Base-by-base conservation (phyloP, 2,113 vertebrate species). In the Sturnira hondurensis region DNA sequence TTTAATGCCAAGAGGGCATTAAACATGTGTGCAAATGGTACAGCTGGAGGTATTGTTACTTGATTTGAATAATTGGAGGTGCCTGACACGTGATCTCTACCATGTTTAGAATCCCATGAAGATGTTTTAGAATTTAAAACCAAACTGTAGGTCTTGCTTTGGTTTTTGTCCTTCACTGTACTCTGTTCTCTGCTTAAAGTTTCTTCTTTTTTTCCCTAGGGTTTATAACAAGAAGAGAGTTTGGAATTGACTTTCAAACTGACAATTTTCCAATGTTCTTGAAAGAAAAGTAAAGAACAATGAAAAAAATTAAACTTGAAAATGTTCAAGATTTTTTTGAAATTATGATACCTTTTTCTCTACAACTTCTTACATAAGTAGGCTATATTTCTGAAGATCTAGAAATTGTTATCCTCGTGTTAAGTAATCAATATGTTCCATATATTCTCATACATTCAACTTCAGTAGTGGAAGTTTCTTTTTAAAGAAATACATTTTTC, bases 391-490 rank as follows among this genome's bases (percentile, higher is more conserved):
- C 71, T 8, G 67, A 43, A 89, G 86, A 19, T 36, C 3, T 86
- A 52, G 58, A 89, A 73, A 67, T 63, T 82, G 8, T 91, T 86
- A 65, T 73, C 31, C 36, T 83, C 78, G 58, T 78, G 13, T 78
- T 45, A 41, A 89, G 70, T 91, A 71, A 80, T 63, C 38, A 41
- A 33, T n/a, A 68, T 83, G 15, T 73, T 86, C 26, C 33, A 28
- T 56, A 0, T 86, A 16, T 86, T 73, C 26, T 84, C 54, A 86
- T 54, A 52, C 22, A 70, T 95, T 93, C 36, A 91, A 88, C 26
- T 77, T 73, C 85, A 88, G 83, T 89, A 96, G 83, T 47, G 77
- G 22, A 86, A 52, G 12, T 91, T 95, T 89, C 86, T 93, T 96
- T 96, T 86, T 84, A 86, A 70, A 93, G 87, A 91, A 92, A 92